Percentiles rank a stretch among this genome's conserved stretches.
Evolutionary conservation across 2,113 vertebrate genomes (phyloP).

Genomic region (Brachyhypopomus occidentalis): DNA sequence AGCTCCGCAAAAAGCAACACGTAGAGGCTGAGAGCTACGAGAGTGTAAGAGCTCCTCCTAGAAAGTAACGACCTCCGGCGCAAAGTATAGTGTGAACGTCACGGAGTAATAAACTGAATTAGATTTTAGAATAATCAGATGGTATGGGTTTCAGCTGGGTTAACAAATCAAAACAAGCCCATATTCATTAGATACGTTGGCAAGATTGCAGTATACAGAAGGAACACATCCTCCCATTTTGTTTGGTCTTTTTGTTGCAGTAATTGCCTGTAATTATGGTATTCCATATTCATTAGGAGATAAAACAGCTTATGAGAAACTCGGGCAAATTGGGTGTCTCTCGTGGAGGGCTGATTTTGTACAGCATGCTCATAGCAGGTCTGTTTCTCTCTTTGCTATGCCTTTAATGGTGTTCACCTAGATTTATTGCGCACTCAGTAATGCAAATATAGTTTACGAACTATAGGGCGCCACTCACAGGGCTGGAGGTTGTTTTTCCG

Average conservation of each 20-base stretch:
- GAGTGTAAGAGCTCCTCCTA: constrained; percentile 69
- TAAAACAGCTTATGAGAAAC: constrained; percentile 70
- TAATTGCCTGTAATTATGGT: constrained; percentile 82
- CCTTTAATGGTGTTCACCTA: not conserved
- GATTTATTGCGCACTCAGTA: constrained; percentile 20
- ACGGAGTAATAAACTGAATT: not conserved
- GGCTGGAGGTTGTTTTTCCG: not conserved
- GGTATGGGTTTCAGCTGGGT: not conserved
- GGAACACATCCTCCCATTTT: constrained; percentile 64
- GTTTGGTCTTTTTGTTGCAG: constrained; percentile 77
- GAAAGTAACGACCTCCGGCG: not conserved
- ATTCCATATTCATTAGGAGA: constrained; percentile 80
- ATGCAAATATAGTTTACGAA: not conserved
- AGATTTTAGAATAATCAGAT: not conserved
- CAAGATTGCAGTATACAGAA: constrained; percentile 57
- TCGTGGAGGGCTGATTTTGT: constrained; percentile 58
- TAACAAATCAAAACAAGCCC: constrained; percentile 40
- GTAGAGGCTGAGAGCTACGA: constrained; percentile 90
- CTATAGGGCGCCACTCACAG: not conserved
- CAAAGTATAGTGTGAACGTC: not conserved
- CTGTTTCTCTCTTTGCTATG: constrained; percentile 18
- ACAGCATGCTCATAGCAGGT: constrained; percentile 60
- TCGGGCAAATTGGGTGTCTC: constrained; percentile 60
- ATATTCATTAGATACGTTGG: constrained; percentile 50
- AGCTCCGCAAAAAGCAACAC: constrained; percentile 78